These are phyloP conservation scores for Myotis vivesi DNA, from an alignment of 2,797 vertebrate genomes.

Conservation along the genomic window DNA sequence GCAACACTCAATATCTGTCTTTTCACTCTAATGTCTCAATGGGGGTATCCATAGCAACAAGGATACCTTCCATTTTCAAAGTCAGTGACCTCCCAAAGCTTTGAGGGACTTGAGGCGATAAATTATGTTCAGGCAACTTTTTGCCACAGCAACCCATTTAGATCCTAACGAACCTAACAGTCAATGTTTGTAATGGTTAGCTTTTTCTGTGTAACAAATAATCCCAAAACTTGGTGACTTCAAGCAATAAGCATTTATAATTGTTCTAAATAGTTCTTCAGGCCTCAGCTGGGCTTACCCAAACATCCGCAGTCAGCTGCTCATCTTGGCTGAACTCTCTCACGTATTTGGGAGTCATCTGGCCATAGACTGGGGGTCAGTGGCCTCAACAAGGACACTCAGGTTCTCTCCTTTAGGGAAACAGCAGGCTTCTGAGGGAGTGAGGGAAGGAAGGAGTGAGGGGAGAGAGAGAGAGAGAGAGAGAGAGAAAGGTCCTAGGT, in stretches of 20 bases:
- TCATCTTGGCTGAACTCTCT: neutral
- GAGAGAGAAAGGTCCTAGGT: neutral
- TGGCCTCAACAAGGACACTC: neutral
- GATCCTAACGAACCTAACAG: neutral
- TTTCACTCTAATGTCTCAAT: conserved; percentile 80
- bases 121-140: conserved; percentile 20
- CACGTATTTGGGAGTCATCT: neutral
- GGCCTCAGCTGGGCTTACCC: neutral
- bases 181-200: conserved; percentile 26
- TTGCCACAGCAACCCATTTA: neutral
- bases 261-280: neutral
- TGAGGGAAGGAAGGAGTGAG: too few relatives aligned
- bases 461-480: too few relatives aligned
- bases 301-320: rapidly evolving
- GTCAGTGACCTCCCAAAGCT: conserved; percentile 60
- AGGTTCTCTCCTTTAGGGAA: neutral
- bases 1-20: conserved; percentile 86
- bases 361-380: neutral
- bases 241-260: neutral
- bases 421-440: neutral
- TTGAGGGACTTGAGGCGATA: neutral
- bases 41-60: conserved; percentile 87
- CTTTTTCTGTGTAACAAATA: conserved; percentile 48
- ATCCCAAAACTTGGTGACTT: neutral
- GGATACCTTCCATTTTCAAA: conserved; percentile 78